phyloP scores from a whole-genome alignment of 2,113 vertebrate genomes.

The Ellobius talpinus region DNA sequence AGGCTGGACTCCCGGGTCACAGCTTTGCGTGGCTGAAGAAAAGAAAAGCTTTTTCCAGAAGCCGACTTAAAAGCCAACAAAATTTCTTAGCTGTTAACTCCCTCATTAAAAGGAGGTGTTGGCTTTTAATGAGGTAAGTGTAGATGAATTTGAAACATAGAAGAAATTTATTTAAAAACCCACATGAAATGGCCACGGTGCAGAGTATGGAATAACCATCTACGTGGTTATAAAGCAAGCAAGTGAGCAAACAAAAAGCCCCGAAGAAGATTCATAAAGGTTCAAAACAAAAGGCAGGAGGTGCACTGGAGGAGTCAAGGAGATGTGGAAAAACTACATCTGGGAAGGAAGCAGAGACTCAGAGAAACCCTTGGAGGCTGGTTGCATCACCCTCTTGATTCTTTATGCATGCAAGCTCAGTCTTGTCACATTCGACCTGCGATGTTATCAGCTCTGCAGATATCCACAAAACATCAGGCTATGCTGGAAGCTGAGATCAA shows the following conservation, averaged over 20 bases:
- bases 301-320: not conserved
- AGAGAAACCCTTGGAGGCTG: not conserved
- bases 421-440: not conserved
- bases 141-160: constrained; percentile 57
- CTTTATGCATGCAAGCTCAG: constrained; percentile 15
- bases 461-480: not conserved
- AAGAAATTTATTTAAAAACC: constrained; percentile 51
- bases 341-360: not conserved
- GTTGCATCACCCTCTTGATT: not conserved
- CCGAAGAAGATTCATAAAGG: not conserved
- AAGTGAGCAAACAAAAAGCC: not conserved
- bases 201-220: not conserved
- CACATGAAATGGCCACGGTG: not conserved
- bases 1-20: not conserved
- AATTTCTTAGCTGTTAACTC: constrained; percentile 30
- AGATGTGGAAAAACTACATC: not conserved
- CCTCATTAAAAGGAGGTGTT: not conserved
- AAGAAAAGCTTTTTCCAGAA: constrained; percentile 26
- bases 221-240: not conserved
- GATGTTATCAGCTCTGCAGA: not conserved
- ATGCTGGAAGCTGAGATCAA: not conserved
- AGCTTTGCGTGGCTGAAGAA: not conserved
- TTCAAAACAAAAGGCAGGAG: not conserved
- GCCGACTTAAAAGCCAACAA: not conserved
- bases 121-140: constrained; percentile 33